Evolutionary conservation across 2,888 invertebrate genomes (phyloP).

Genomic region (Galerucella nymphaeae): DNA sequence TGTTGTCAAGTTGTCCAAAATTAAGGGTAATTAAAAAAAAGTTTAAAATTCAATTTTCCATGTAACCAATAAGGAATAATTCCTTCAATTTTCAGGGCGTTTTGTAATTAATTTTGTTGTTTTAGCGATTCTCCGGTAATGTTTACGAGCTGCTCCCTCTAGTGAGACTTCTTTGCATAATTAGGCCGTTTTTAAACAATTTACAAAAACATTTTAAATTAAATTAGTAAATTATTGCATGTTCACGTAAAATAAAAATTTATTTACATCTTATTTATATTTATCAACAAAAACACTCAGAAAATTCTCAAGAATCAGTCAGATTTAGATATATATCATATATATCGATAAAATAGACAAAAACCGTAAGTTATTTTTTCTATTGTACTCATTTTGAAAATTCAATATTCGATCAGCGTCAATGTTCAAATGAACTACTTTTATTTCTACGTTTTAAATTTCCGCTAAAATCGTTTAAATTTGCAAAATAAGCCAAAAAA

Average conservation of each 20-base stretch:
- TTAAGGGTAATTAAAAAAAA: no score
- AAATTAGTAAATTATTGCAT: no score
- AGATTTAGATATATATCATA: neutral
- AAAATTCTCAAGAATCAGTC: constrained; percentile 10
- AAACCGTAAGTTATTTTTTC: neutral
- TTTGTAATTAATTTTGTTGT: no score
- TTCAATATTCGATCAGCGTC: neutral
- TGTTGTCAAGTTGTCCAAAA: no score
- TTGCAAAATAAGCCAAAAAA: neutral
- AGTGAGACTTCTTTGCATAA: no score
- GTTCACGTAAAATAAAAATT: neutral
- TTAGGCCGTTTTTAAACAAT: no score
- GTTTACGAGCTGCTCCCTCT: no score
- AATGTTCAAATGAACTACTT: neutral
- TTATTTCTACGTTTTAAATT: neutral
- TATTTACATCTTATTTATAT: constrained; percentile 1
- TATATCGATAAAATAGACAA: neutral
- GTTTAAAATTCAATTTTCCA: no score
- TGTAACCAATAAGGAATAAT: no score
- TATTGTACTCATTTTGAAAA: constrained; percentile 1
- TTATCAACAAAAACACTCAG: constrained; percentile 14
- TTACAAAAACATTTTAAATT: no score
- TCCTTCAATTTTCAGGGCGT: no score
- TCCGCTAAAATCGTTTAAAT: neutral
- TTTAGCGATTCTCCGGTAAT: no score